Conservation (phyloP, 2,888 invertebrate species). For the Gortyna flavago region DNA sequence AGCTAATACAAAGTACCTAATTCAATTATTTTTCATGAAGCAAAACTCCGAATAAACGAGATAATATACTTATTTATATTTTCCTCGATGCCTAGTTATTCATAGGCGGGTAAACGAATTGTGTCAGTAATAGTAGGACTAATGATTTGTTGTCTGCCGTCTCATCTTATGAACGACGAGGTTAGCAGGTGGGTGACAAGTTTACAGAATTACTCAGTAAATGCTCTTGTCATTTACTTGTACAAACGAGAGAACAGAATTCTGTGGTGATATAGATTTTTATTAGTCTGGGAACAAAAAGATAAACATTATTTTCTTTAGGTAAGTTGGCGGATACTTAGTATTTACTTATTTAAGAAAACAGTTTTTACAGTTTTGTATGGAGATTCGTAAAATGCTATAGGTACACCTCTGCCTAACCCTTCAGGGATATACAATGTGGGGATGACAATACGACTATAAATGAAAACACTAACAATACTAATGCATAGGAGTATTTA, state of each 20-base stretch:
- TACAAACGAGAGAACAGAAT: constrained; percentile 12
- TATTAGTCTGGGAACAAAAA: background rate
- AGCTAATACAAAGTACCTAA: background rate
- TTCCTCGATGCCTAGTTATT: constrained; percentile 18
- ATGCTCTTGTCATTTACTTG: constrained; percentile 30
- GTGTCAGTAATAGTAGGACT: constrained; percentile 60
- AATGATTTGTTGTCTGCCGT: constrained; percentile 71
- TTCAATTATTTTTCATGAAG: constrained; percentile 2
- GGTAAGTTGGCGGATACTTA: background rate
- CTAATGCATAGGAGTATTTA: too few relatives aligned
- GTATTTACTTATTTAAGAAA: background rate
- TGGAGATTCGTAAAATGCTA: too few relatives aligned
- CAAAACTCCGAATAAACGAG: background rate
- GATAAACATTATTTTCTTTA: background rate
- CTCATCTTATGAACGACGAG: constrained; percentile 37
- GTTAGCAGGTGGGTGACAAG: constrained; percentile 50
- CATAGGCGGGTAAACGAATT: constrained; percentile 38
- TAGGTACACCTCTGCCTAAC: too few relatives aligned
- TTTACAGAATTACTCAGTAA: constrained; percentile 45
- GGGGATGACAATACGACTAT: too few relatives aligned
- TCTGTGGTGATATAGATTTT: background rate
- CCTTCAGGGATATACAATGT: too few relatives aligned
- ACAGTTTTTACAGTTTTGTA: too few relatives aligned
- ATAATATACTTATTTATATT: constrained; percentile 24
- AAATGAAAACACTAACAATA: too few relatives aligned